Evolutionary conservation across 2,888 invertebrate species (phyloP).

Genomic region (Hemicrepidius hirtus): DNA sequence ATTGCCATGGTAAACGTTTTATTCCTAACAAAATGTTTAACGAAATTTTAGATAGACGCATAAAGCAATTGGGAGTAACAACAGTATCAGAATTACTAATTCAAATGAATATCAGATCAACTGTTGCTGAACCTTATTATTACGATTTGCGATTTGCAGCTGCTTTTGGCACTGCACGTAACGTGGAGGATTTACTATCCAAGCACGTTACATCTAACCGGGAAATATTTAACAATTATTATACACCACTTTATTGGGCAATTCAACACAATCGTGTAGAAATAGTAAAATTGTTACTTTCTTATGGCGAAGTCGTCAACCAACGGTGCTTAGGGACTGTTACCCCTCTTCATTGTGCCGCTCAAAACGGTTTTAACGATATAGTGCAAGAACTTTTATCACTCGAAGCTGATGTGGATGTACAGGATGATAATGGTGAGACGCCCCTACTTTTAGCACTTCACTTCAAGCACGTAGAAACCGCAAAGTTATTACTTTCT

Average conservation of each 20-base stretch:
- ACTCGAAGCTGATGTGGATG: neutral
- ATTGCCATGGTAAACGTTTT: too few relatives aligned
- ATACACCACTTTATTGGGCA: constrained; percentile 9
- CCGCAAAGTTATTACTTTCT: neutral
- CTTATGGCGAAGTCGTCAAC: neutral
- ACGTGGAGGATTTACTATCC: neutral
- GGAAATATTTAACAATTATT: neutral
- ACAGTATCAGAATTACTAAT: neutral
- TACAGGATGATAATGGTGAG: neutral
- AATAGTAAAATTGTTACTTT: neutral
- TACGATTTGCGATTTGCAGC: constrained; percentile 15
- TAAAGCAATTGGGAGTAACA: neutral
- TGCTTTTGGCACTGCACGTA: constrained; percentile 10
- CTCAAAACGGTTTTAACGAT: neutral
- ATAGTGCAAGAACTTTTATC: neutral
- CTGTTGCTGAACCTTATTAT: neutral
- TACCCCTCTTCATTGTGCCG: constrained; percentile 4
- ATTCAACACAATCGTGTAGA: constrained; percentile 4
- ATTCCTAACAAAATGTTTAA: too few relatives aligned
- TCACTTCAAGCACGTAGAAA: neutral
- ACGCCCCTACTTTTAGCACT: neutral
- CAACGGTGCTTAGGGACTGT: neutral
- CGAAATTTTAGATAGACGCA: neutral
- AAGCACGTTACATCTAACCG: neutral
- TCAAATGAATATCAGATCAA: neutral